These are phyloP conservation scores for Anarrhichthys ocellatus DNA, from an alignment of 2,113 vertebrate species.

Conservation along the genomic window DNA sequence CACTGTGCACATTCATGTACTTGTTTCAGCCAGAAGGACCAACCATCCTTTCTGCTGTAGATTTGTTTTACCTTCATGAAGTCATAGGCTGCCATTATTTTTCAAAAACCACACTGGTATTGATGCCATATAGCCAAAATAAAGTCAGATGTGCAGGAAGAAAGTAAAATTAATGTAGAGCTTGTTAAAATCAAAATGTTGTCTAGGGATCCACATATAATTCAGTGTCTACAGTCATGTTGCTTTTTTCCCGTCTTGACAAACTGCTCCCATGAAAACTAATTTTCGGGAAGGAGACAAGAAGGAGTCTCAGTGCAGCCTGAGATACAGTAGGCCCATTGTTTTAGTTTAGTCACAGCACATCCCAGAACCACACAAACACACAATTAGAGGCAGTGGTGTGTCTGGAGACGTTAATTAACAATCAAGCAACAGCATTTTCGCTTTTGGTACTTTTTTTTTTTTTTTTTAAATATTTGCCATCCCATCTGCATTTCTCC, in stretches of 20 bases:
- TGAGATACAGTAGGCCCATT: constrained; percentile 60
- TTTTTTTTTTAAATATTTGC: constrained; percentile 14
- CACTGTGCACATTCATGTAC: background rate
- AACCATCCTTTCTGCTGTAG: background rate
- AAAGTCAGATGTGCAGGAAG: too few species aligned
- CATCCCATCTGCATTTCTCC: background rate
- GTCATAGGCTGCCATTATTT: background rate
- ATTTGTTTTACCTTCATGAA: constrained; percentile 5
- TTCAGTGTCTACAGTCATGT: background rate
- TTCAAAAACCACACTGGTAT: background rate
- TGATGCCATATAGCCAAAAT: background rate
- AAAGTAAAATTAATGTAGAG: too few species aligned
- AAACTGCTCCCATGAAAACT: background rate
- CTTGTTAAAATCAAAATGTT: background rate
- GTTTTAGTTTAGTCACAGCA: constrained; percentile 72
- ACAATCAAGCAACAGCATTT: constrained; percentile 47
- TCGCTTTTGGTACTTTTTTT: background rate
- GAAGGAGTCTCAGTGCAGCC: constrained; percentile 45
- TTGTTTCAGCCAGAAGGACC: background rate
- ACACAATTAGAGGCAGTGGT: constrained; percentile 67
- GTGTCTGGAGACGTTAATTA: constrained; percentile 66
- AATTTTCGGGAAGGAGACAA: constrained; percentile 43
- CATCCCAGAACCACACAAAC: constrained; percentile 66
- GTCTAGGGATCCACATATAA: background rate
- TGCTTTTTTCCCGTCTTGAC: background rate